Evolutionary conservation across 2,797 vertebrate genomes (phyloP).

Genomic region (Setipinna tenuifilis): DNA sequence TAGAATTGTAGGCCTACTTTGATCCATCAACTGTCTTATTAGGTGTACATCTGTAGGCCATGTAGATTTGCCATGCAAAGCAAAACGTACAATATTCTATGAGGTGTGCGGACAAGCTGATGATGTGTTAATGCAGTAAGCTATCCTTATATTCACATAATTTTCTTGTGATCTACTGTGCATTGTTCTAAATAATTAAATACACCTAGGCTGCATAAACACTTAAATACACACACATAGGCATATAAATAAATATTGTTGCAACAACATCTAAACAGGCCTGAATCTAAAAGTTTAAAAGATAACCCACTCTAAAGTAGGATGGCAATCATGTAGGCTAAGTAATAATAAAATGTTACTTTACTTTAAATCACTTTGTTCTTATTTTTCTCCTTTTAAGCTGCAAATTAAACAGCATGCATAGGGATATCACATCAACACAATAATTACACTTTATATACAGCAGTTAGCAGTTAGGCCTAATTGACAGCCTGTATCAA

Average conservation of each 20-base stretch:
- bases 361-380: neutral
- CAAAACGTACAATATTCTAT: neutral
- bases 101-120: neutral
- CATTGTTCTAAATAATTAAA: neutral
- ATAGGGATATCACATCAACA: neutral
- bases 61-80: slow-evolving; percentile 15
- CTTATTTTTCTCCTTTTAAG: neutral
- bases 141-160: neutral
- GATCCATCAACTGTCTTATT: neutral
- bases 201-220: no score
- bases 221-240: no score
- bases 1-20: neutral
- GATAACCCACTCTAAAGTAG: neutral
- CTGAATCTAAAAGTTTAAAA: neutral
- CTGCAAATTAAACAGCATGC: neutral
- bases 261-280: neutral
- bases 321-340: neutral
- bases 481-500: neutral
- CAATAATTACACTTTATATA: no score
- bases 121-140: neutral
- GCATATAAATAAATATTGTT: neutral
- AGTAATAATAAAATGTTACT: neutral
- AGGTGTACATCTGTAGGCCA: neutral
- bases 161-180: neutral
- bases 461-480: neutral